These are phyloP conservation scores for Eretmochelys imbricata DNA, from an alignment of 2,113 vertebrate species.

Conservation along the genomic window DNA sequence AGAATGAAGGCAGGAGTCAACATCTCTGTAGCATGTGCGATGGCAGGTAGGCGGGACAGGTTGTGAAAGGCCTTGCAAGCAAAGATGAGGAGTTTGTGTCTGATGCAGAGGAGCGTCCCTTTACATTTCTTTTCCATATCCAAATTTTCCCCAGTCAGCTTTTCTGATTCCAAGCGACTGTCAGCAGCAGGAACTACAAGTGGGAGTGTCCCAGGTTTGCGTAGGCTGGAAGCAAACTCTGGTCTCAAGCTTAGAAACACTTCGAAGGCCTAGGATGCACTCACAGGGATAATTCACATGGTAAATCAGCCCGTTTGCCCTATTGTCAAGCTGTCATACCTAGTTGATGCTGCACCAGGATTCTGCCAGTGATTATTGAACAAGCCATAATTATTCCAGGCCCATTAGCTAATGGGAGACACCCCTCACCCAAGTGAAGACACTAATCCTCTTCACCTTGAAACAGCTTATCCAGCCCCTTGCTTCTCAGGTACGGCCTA, in stretches of 20 bases:
- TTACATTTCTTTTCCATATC: slow-evolving; percentile 26
- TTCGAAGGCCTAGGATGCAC: slow-evolving; percentile 51
- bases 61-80: background rate
- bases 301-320: slow-evolving; percentile 59
- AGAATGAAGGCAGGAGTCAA: background rate
- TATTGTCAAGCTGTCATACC: slow-evolving; percentile 68
- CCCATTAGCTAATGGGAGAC: slow-evolving; percentile 39
- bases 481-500: background rate
- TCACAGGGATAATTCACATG: slow-evolving; percentile 57
- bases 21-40: background rate
- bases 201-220: slow-evolving; percentile 3
- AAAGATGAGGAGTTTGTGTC: background rate
- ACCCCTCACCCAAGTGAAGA: slow-evolving; percentile 29
- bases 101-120: background rate
- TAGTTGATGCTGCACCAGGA: slow-evolving; percentile 30
- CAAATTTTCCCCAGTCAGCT: background rate
- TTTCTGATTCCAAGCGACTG: slow-evolving; percentile 31
- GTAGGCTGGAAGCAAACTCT: slow-evolving; percentile 49
- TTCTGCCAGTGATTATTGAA: slow-evolving; percentile 64
- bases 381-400: slow-evolving; percentile 68
- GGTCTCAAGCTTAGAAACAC: slow-evolving; percentile 57
- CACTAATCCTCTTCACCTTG: slow-evolving; percentile 20
- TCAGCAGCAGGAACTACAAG: slow-evolving; percentile 53
- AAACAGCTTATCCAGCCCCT: slow-evolving; percentile 1
- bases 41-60: background rate